phyloP scores from a whole-genome alignment of 1,140 invertebrate species.

The Drosophila santomea region DNA sequence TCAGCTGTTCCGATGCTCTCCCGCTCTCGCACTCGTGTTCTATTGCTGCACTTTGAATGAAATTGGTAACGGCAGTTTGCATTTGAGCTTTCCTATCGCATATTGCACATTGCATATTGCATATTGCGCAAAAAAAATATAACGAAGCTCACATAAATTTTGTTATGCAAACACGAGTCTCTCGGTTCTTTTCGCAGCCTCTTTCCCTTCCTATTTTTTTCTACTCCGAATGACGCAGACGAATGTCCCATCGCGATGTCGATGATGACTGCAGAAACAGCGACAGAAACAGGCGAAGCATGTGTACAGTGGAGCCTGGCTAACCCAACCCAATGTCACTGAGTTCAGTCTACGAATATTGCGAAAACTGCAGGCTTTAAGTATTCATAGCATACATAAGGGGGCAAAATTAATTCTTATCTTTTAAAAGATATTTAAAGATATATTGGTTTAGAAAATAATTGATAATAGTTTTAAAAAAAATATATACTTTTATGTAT shows the following conservation, averaged over 20 bases:
- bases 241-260: conserved; percentile 53
- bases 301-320: neutral
- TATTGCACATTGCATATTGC: conserved; percentile 21
- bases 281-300: conserved; percentile 11
- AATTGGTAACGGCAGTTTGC: conserved; percentile 72
- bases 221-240: conserved; percentile 71
- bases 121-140: conserved; percentile 68
- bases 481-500: too few relatives aligned
- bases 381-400: neutral
- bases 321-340: too few relatives aligned
- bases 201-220: conserved; percentile 2
- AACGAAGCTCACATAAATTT: conserved; percentile 50
- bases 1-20: conserved; percentile 60
- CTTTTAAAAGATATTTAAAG: too few relatives aligned
- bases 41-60: conserved; percentile 68
- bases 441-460: too few relatives aligned
- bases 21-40: conserved; percentile 2
- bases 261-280: conserved; percentile 35
- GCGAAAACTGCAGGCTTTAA: too few relatives aligned
- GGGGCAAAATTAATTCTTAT: neutral
- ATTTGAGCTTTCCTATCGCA: conserved; percentile 67
- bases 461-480: too few relatives aligned
- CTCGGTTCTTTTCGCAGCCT: conserved; percentile 10
- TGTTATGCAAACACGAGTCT: conserved; percentile 60
- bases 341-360: too few relatives aligned